Conservation (phyloP, 2,113 vertebrate species). For the Falco punctatus region DNA sequence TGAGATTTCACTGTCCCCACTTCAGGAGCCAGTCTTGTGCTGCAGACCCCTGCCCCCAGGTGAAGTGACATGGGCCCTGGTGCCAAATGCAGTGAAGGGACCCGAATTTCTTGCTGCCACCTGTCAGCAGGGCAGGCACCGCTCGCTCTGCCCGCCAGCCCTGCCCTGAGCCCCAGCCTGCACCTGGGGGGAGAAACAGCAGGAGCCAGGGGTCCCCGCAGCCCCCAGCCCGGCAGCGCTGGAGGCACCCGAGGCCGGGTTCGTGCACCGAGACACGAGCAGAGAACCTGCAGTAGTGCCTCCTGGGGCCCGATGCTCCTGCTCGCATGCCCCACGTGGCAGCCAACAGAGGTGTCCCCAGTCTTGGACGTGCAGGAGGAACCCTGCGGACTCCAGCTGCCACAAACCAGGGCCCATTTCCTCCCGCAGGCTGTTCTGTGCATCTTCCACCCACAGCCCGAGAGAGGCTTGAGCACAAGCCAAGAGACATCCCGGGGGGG, state of each 20-base stretch:
- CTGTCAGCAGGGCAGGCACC: neutral
- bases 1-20: neutral
- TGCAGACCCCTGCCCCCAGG: neutral
- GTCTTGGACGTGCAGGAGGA: neutral
- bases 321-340: neutral
- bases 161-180: neutral
- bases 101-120: slow-evolving; percentile 1
- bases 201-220: neutral
- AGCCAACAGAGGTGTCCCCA: neutral
- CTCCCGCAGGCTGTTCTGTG: neutral
- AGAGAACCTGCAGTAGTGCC: neutral
- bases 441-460: neutral
- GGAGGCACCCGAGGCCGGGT: neutral
- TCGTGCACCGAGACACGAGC: neutral
- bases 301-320: neutral
- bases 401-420: rapidly evolving
- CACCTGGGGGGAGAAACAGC: neutral
- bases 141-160: neutral
- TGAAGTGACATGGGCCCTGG: rapidly evolving
- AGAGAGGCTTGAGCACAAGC: neutral
- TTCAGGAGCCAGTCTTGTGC: neutral
- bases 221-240: neutral
- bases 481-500: neutral
- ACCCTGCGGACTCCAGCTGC: neutral
- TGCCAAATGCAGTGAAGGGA: neutral